A percentile compares a stretch with the other conserved stretches of the same genome.
Conservation (phyloP, 2,797 vertebrate species). For the Sebastes nivosus region DNA sequence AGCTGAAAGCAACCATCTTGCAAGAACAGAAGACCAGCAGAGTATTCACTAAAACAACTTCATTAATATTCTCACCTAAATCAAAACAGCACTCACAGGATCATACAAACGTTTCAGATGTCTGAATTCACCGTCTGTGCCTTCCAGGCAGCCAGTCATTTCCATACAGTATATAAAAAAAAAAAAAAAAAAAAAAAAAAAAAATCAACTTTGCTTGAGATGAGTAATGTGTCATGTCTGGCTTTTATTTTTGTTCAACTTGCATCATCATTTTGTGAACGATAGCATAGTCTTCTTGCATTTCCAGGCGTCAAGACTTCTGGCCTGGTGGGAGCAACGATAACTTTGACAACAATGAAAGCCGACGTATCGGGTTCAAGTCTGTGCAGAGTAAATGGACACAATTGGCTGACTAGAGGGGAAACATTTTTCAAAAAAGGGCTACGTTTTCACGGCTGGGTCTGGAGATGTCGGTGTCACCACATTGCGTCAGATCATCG, state of each 20-base stretch:
- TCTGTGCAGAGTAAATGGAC: background rate
- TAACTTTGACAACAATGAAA: background rate
- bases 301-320: background rate
- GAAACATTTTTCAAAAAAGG: too few species aligned
- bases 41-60: background rate
- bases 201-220: background rate
- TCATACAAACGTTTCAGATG: background rate
- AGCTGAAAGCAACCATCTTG: background rate
- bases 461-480: slow-evolving; percentile 2
- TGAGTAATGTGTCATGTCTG: background rate
- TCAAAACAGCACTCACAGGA: background rate
- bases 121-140: background rate
- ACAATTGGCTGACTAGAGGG: background rate
- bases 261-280: background rate
- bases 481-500: slow-evolving; percentile 22
- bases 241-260: background rate
- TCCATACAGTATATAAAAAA: background rate
- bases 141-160: background rate
- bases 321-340: background rate
- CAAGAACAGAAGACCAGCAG: background rate
- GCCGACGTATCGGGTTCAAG: background rate
- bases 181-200: background rate
- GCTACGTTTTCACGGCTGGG: background rate
- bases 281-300: background rate
- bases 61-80: background rate